Percentiles rank a stretch among this genome's conserved stretches.
Conservation (phyloP, 2,888 invertebrate genomes). For the Stenoptilia bipunctidactyla region DNA sequence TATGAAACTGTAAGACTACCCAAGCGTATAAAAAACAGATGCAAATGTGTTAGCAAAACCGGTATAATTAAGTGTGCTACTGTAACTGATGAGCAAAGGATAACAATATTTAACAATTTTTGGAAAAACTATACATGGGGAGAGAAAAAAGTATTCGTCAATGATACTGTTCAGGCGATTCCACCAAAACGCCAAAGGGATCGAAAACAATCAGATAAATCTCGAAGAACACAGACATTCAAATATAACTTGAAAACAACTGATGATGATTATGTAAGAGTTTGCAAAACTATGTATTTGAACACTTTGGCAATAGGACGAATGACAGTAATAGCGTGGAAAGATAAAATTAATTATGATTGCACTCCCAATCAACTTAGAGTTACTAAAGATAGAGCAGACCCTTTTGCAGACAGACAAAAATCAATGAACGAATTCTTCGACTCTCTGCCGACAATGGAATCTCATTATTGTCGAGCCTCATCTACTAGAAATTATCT, state of each 20-base stretch:
- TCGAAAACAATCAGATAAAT: constrained; percentile 8
- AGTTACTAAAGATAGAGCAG: too few species aligned
- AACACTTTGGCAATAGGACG: constrained; percentile 10
- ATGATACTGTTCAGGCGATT: constrained; percentile 1
- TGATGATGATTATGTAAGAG: neutral
- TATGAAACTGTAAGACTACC: constrained; percentile 10
- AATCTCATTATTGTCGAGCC: too few species aligned
- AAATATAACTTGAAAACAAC: constrained; percentile 5
- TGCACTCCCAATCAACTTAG: constrained; percentile 6
- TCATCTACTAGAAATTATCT: too few species aligned
- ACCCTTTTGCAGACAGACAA: too few species aligned
- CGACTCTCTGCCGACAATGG: too few species aligned
- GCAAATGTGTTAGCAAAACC: constrained; percentile 7
- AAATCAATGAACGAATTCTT: too few species aligned
- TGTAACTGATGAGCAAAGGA: neutral
- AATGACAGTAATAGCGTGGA: constrained; percentile 11
- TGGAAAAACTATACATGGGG: constrained; percentile 8
- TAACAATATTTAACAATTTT: constrained; percentile 6
- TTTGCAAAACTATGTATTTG: constrained; percentile 11
- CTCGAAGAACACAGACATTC: constrained; percentile 9
- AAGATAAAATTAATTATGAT: constrained; percentile 8
- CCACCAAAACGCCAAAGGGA: constrained; percentile 10
- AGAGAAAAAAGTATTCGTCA: neutral
- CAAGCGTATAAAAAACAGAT: constrained; percentile 7
- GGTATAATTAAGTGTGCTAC: constrained; percentile 4